These are phyloP conservation scores for Mirounga angustirostris DNA, from an alignment of 2,113 vertebrate genomes.

Conservation along the genomic window DNA sequence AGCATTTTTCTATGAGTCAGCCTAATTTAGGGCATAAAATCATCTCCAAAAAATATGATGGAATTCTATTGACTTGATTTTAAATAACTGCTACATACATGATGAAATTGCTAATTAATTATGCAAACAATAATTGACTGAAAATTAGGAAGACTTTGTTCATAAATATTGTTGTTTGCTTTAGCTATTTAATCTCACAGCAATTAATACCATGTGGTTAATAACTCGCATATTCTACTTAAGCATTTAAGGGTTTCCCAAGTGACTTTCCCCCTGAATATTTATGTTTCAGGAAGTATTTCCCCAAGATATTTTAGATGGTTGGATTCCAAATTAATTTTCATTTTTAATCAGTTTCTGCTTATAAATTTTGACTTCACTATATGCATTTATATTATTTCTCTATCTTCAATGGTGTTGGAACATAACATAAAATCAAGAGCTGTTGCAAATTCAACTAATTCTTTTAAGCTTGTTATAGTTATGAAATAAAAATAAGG, in stretches of 20 bases:
- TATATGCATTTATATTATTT: not conserved
- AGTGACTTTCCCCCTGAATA: slow-evolving; percentile 29
- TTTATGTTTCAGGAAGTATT: slow-evolving; percentile 10
- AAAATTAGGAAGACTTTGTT: not conserved
- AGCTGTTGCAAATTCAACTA: slow-evolving; percentile 24
- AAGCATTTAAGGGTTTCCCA: slow-evolving; percentile 9
- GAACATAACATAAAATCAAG: slow-evolving; percentile 10
- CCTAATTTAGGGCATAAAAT: not conserved
- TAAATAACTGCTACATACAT: not conserved
- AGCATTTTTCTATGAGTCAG: slow-evolving; percentile 2
- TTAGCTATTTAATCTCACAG: slow-evolving; percentile 9
- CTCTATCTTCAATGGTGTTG: not conserved
- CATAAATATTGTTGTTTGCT: not conserved
- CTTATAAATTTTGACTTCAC: slow-evolving; percentile 29
- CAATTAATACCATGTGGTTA: not conserved
- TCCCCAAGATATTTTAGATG: not conserved
- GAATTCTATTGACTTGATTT: slow-evolving; percentile 12
- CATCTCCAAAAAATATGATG: not conserved
- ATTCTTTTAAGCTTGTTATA: not conserved
- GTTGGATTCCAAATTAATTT: slow-evolving; percentile 36
- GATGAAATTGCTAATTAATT: not conserved
- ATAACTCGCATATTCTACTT: not conserved
- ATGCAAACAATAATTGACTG: not conserved
- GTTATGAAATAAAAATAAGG: slow-evolving; percentile 29
- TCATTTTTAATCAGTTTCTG: slow-evolving; percentile 42